Base-by-base conservation (phyloP, 2,113 vertebrate genomes). In the Formicarius rufipectus region DNA sequence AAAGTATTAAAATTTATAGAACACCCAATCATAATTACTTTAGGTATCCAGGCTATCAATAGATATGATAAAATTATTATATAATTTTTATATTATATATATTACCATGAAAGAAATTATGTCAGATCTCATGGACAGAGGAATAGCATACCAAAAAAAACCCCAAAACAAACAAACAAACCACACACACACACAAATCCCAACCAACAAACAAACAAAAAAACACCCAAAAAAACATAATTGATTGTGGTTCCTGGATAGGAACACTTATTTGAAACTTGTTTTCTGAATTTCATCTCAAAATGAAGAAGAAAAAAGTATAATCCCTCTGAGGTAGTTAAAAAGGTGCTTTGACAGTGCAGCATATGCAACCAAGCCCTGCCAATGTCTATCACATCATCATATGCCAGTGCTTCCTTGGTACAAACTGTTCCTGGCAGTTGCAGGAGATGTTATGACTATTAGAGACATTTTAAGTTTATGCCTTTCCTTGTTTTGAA, bases 341-440 rank as follows among this genome's bases (percentile, higher is more conserved):
- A 89, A 95, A 89, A 91, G 49, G 37, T 83, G 23, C 79, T 96
- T 91, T 95, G 71, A 95, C 66, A 89, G 31, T 87, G 40, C 49
- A 78, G 44, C 80, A 78, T 84, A 71, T 84, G 89, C 69, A 89
- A 68, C 33, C 14, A 89, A 91, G 39, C 15, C n/a, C 42, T 95
- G 91, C 77, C 87, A 95, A 58, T 82, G 80, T 7, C 49, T 95
- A 37, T 82, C 60, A 97, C 83, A 53, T 72, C 89, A 87, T 47
- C 84, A 89, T 78, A 95, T 89, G 60, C 20, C 40, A 42, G 24
- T 68, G 37, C 76, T 96, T 92, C 52, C 31, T 60, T 68, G 37
- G 52, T 95, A 91, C 87, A 94, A 84, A 91, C 73, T 94, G 80
- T 66, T 95, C 66, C 58, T 94, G 80, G 87, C 64, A 91, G 56